Conservation (phyloP, 2,113 vertebrate genomes). For the Micromys minutus region DNA sequence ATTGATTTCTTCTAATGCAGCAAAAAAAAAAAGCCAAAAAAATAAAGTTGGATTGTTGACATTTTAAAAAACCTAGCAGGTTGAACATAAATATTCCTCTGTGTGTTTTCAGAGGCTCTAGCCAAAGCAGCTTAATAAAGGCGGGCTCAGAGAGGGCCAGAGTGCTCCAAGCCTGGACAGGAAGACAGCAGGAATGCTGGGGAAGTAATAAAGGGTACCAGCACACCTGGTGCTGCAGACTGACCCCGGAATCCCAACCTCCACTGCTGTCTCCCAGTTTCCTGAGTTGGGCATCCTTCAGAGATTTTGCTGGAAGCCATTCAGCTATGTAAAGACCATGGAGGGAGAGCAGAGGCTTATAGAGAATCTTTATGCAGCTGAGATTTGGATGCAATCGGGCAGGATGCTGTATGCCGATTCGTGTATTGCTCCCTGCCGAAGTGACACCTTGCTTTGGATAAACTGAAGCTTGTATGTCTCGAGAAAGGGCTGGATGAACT, state of each 20-base stretch:
- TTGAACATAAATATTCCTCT: constrained; percentile 54
- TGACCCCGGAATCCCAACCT: neutral
- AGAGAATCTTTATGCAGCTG: neutral
- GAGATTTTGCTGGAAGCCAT: neutral
- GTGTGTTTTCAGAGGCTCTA: neutral
- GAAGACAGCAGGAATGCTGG: neutral
- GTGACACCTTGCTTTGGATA: neutral
- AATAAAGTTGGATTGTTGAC: constrained; percentile 69
- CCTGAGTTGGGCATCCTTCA: neutral
- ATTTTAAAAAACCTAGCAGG: constrained; percentile 52
- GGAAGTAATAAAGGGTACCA: neutral
- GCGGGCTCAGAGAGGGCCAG: neutral
- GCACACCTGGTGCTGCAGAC: neutral
- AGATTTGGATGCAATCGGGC: neutral
- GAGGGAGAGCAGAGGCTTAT: neutral
- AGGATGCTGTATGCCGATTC: neutral
- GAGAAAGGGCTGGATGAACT: neutral
- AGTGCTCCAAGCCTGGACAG: neutral
- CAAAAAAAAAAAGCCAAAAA: constrained; percentile 69
- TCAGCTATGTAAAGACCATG: neutral
- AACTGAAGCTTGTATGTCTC: neutral
- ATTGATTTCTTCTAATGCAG: constrained; percentile 67
- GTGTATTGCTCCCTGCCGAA: neutral
- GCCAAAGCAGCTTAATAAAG: constrained; percentile 42
- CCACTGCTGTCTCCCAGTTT: neutral